Conservation (phyloP, 2,888 invertebrate genomes). For the Adineta ricciae region DNA sequence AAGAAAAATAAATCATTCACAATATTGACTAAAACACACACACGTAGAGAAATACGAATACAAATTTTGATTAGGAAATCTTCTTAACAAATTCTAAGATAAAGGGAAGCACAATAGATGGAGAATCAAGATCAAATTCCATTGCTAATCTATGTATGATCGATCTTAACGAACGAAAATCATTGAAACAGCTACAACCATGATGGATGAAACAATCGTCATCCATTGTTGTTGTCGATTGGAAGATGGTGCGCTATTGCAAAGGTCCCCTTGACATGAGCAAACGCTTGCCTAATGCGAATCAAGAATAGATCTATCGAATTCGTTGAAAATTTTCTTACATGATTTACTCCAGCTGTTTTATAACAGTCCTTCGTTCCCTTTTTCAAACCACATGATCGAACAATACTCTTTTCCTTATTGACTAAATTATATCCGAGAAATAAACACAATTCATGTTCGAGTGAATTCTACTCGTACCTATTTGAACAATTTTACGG, state of each 20-base stretch:
- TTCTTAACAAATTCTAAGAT: not conserved
- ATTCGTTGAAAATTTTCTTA: not conserved
- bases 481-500: not conserved
- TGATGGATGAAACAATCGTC: not conserved
- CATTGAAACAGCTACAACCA: not conserved
- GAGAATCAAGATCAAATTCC: not conserved
- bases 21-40: not conserved
- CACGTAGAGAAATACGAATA: not conserved
- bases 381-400: not conserved
- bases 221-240: not conserved
- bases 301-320: not conserved
- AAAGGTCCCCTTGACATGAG: not conserved
- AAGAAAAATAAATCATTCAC: not conserved
- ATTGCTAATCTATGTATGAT: not conserved
- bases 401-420: not conserved
- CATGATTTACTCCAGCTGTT: not conserved
- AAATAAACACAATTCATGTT: not conserved
- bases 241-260: not conserved
- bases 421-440: not conserved
- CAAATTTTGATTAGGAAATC: not conserved
- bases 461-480: not conserved
- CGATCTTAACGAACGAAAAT: not conserved
- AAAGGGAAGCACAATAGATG: not conserved
- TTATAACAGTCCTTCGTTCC: not conserved
- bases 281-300: not conserved